phyloP scores from a whole-genome alignment of 2,888 invertebrate genomes.

The Monopis laevigella region DNA sequence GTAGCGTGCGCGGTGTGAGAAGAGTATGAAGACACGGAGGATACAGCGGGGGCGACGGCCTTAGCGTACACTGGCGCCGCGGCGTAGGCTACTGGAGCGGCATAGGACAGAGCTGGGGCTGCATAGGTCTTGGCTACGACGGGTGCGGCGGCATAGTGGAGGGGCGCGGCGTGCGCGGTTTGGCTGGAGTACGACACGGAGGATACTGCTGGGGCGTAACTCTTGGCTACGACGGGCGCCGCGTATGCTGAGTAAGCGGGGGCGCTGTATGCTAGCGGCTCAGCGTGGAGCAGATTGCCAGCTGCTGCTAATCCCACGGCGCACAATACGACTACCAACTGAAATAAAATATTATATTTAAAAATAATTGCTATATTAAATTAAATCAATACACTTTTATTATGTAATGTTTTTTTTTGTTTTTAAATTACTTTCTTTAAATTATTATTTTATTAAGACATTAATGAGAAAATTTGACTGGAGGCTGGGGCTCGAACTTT shows the following conservation, averaged over 20 bases:
- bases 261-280: constrained; percentile 19
- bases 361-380: too few relatives aligned
- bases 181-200: constrained; percentile 18
- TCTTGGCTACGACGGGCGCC: constrained; percentile 15
- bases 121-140: constrained; percentile 20
- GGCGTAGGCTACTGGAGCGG: constrained; percentile 23
- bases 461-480: too few relatives aligned
- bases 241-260: constrained; percentile 21
- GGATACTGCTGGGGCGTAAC: constrained; percentile 20
- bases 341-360: too few relatives aligned
- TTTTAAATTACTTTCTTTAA: too few relatives aligned
- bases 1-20: constrained; percentile 33
- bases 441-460: too few relatives aligned
- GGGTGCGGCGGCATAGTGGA: constrained; percentile 30
- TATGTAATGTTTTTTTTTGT: too few relatives aligned
- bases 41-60: constrained; percentile 25
- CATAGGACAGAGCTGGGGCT: constrained; percentile 19
- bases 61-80: too few relatives aligned
- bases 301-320: constrained; percentile 41
- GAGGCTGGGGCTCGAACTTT: too few relatives aligned
- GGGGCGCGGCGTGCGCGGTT: constrained; percentile 21
- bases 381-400: too few relatives aligned
- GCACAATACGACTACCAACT: constrained; percentile 64
- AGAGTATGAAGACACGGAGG: constrained; percentile 34
- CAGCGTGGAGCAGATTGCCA: constrained; percentile 43